Percentiles rank a stretch among this genome's conserved stretches.
Conservation (phyloP, 2,797 vertebrate genomes). For the Todus mexicanus region DNA sequence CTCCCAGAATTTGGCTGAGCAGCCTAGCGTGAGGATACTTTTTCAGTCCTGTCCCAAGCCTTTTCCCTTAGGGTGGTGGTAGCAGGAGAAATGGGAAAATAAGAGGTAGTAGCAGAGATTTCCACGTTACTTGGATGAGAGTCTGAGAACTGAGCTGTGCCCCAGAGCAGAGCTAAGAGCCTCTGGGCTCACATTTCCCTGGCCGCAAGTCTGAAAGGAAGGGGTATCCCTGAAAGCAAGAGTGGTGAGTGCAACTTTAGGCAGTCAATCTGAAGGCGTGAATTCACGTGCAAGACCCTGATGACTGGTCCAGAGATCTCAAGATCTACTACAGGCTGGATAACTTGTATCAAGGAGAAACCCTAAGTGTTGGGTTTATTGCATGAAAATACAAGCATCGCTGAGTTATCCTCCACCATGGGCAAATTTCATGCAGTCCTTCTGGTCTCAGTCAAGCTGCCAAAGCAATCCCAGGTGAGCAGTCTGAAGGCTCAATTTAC, state of each 20-base stretch:
- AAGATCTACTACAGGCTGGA: background rate
- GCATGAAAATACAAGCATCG: background rate
- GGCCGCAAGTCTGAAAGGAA: background rate
- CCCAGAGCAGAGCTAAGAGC: background rate
- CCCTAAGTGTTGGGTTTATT: background rate
- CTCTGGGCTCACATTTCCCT: background rate
- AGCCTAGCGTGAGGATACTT: background rate
- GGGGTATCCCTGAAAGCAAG: background rate
- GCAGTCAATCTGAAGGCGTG: background rate
- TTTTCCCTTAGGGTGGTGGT: background rate
- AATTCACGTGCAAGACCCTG: background rate
- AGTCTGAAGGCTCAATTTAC: background rate
- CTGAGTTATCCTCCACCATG: background rate
- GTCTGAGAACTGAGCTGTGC: background rate
- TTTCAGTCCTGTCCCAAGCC: background rate
- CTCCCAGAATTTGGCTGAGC: conserved; percentile 13
- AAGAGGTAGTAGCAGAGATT: background rate
- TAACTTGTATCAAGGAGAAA: background rate
- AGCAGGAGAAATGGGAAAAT: background rate
- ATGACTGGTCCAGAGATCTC: background rate
- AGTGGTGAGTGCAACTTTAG: background rate
- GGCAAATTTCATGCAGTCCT: background rate
- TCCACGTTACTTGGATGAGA: background rate
- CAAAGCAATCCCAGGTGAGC: background rate
- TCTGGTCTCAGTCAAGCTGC: background rate